A percentile compares a stretch with the other conserved stretches of the same genome.
These are phyloP conservation scores for Lepisosteus osseus DNA, from an alignment of 2,113 vertebrate species.

Conservation along the genomic window DNA sequence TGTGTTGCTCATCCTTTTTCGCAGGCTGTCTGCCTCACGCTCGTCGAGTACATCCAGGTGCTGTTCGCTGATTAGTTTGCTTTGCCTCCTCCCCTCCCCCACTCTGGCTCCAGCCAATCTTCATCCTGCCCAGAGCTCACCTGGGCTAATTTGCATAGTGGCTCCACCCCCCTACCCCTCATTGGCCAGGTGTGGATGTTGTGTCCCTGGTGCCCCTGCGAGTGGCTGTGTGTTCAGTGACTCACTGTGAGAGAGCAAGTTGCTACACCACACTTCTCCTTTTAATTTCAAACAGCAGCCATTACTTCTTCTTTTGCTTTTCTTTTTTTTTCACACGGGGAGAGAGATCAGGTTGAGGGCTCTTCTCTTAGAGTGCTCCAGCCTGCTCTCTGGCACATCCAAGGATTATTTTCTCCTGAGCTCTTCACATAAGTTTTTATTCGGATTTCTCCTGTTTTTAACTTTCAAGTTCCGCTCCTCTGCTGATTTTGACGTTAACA, in stretches of 20 bases:
- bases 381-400: slow-evolving; percentile 41
- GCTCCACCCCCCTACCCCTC: slow-evolving; percentile 37
- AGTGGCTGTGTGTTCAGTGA: slow-evolving; percentile 64
- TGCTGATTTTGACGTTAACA: slow-evolving; percentile 46
- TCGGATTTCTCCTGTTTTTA: slow-evolving; percentile 25
- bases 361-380: slow-evolving; percentile 44
- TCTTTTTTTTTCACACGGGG: slow-evolving; percentile 51
- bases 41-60: slow-evolving; percentile 56
- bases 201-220: slow-evolving; percentile 51
- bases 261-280: slow-evolving; percentile 68
- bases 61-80: slow-evolving; percentile 49
- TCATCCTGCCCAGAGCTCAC: slow-evolving; percentile 48
- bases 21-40: slow-evolving; percentile 49
- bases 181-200: slow-evolving; percentile 60
- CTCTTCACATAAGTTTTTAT: slow-evolving; percentile 22
- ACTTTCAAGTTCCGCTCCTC: slow-evolving; percentile 30
- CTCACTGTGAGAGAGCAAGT: slow-evolving; percentile 70
- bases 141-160: slow-evolving; percentile 66
- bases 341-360: slow-evolving; percentile 40
- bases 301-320: slow-evolving; percentile 49
- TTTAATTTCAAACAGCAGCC: slow-evolving; percentile 61
- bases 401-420: slow-evolving; percentile 57
- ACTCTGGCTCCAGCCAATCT: slow-evolving; percentile 47
- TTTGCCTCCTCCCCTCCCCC: slow-evolving; percentile 48
- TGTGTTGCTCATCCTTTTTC: slow-evolving; percentile 32